Evolutionary conservation across 2,797 vertebrate species (phyloP), one percentile per base, ranked within the genome.

Genomic region (Sandelia bainsii): DNA sequence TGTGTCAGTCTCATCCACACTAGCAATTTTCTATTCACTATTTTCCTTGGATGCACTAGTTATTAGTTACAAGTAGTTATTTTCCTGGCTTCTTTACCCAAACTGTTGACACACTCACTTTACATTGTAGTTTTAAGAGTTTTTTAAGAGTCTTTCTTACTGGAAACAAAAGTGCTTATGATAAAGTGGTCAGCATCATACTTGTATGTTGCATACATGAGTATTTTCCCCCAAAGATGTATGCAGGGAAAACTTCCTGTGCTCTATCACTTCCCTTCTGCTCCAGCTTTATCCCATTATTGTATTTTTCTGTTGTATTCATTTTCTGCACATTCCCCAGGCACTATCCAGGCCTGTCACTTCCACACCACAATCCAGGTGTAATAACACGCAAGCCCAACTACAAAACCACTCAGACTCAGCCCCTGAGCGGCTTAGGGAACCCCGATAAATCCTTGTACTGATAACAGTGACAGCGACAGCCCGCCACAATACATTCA

Each of bases 391-490:
- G 49, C 22, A 57, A 78, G 49, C 39, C 16, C 42, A 66, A 63
- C 75, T 61, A 72, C 82, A 81, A 42, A 83, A 73, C 60, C 32
- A 8, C 57, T 80, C 57, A 72, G 54, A 46, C 56, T 80, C 80
- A 71, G 62, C 40, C 57, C 29, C 61, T 23, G 71, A 79, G 80
- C 56, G 5, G 64, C 77, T 72, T 23, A 46, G 73, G 79, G 75
- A 80, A 61, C 64, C 69, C 77, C 20, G 5, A 62, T 72, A 80
- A 72, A 59, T 45, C 72, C 12, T 16, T 22, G 16, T 20, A 4
- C 53, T 80, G 70, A 85, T 48, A 69, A 75, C 77, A 63, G 57
- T 22, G 67, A 58, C 64, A 62, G 39, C n/a, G 63, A 86, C 80
- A 71, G 70, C 45, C 59, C 23, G 65, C 60, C 87, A 69, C 71